Evolutionary conservation across 2,113 vertebrate species (phyloP).

Genomic region (Furnarius figulus): DNA sequence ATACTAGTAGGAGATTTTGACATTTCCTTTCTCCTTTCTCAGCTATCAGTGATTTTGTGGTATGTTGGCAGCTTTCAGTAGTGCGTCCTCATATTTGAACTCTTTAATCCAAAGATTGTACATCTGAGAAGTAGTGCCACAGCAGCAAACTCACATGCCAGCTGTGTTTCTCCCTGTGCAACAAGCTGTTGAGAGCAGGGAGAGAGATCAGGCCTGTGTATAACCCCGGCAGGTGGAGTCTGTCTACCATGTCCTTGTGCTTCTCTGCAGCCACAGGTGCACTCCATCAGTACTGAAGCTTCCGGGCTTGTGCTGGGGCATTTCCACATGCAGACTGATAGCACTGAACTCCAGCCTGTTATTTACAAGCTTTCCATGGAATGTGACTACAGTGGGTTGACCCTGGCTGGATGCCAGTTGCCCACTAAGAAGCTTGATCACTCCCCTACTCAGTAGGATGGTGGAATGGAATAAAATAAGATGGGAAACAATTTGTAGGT

Average conservation of each 20-base stretch:
- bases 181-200: rapidly evolving
- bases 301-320: not conserved
- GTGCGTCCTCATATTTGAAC: rapidly evolving
- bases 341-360: not conserved
- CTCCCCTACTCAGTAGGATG: not conserved
- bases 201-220: not conserved
- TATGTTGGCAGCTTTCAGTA: not conserved
- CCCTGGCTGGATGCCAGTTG: too few species aligned
- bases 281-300: not conserved
- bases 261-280: not conserved
- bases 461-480: not conserved
- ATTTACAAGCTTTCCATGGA: not conserved
- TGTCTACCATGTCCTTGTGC: not conserved
- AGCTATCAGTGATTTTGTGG: not conserved
- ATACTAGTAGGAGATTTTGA: not conserved
- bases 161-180: not conserved
- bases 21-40: not conserved
- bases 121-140: not conserved
- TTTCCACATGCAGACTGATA: not conserved
- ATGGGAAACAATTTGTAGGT: not conserved
- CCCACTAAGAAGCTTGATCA: not conserved
- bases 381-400: not conserved
- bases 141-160: not conserved
- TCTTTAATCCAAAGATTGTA: not conserved
- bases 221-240: rapidly evolving